Base-by-base conservation (phyloP, 2,888 invertebrate genomes). In the Chorisops tibialis region DNA sequence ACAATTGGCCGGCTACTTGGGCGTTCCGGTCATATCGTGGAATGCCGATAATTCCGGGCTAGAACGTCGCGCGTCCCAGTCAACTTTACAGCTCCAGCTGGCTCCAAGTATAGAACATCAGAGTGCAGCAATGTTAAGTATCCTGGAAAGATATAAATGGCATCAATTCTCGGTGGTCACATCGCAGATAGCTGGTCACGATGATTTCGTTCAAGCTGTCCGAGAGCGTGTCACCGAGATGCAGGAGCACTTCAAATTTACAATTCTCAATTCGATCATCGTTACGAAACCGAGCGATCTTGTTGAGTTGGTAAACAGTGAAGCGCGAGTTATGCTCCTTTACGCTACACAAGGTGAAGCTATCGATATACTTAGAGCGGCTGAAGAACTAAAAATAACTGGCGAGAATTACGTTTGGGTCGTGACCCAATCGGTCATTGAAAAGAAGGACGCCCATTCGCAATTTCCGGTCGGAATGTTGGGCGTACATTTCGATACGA, bases 11-110 rank as follows among this genome's bases (percentile, higher is more conserved):
- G 93, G 93, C 63, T 95, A 95, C 80, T 83, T 96, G 71, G 96
- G 95, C 68, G 94, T 96, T 74, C 96, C 96, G 70, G 94, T 96
- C 58, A 93, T 96, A 70, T 93, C 94, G 7, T 97, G 96, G 96
- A 96, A 96, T 79, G 95, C 96, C 7, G 96, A 97, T 79, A 96
- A 96, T 79, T 93, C 96, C 41, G 96, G 95, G 39, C 83, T 95
- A 68, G 85, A 85, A 72, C 81, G 85, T 67, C 79, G 88, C 67
- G 91, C 92, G 41, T 91, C 93, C 22, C 91, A 93, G 78, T 91
- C 92, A 54, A 92, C 92, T 63, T 82, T 96, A 71, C 91, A 93
- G 73, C 83, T 95, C 67, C 97, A 97, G 79, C 82, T 98, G 77
- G 97, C 97, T 61, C 97, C 98, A 66, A 94, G 96, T 60, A 86